These are phyloP conservation scores for Leucophenga varia DNA, from an alignment of 1,140 invertebrate species.

Conservation along the genomic window DNA sequence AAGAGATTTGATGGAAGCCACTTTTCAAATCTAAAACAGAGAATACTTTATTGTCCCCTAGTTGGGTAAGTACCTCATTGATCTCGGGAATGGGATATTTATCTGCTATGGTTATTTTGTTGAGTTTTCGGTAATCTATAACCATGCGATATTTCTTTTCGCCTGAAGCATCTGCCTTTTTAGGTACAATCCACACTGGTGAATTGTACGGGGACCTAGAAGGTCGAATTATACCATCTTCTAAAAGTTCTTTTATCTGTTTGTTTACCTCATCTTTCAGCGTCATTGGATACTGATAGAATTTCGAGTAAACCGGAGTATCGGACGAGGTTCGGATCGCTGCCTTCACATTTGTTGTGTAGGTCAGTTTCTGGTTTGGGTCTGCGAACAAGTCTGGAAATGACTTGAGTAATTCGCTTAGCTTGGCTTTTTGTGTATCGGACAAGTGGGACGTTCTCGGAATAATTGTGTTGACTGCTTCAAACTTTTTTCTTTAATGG, in stretches of 20 bases:
- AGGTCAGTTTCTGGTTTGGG: slow-evolving; percentile 18
- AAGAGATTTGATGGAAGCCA: slow-evolving; percentile 8
- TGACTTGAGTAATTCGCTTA: slow-evolving; percentile 2
- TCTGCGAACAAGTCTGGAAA: slow-evolving; percentile 14
- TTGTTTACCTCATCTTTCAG: slow-evolving; percentile 17
- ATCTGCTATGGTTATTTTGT: slow-evolving; percentile 8
- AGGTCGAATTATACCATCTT: slow-evolving; percentile 22
- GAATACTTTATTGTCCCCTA: slow-evolving; percentile 9
- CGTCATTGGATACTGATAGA: slow-evolving; percentile 17
- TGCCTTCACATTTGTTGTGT: slow-evolving; percentile 18
- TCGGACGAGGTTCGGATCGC: slow-evolving; percentile 20
- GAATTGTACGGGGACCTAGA: slow-evolving; percentile 23
- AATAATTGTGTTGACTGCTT: slow-evolving; percentile 19
- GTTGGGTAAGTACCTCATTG: slow-evolving; percentile 5
- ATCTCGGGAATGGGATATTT: slow-evolving; percentile 16
- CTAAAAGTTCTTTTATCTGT: slow-evolving; percentile 18
- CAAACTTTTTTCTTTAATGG: slow-evolving; percentile 9
- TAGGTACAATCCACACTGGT: slow-evolving; percentile 20
- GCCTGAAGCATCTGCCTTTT: slow-evolving; percentile 19
- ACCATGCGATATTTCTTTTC: slow-evolving; percentile 45
- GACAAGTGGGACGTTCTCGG: slow-evolving; percentile 7
- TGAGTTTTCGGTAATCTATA: slow-evolving; percentile 31
- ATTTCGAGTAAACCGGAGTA: slow-evolving; percentile 19
- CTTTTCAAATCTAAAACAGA: slow-evolving; percentile 5
- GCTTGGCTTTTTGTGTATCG: slow-evolving; percentile 1